These are phyloP conservation scores for Clamator glandarius DNA, from an alignment of 2,797 vertebrate species.

Conservation along the genomic window DNA sequence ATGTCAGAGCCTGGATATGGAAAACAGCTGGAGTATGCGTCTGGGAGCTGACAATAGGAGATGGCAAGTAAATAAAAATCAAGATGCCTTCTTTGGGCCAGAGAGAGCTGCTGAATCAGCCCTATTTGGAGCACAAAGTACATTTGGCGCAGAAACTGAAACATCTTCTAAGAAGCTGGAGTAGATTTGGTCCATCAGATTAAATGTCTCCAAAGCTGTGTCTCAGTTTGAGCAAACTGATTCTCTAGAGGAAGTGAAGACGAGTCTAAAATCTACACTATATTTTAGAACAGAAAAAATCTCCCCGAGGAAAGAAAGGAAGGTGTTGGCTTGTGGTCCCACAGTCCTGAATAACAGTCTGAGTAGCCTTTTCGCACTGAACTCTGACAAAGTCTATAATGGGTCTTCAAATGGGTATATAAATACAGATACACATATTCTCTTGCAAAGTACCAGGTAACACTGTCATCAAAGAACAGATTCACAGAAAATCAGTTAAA, in stretches of 20 bases:
- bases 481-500: conserved; percentile 3
- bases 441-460: neutral
- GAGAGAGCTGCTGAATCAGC: neutral
- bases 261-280: neutral
- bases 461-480: neutral
- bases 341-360: neutral
- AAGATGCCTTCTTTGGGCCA: neutral
- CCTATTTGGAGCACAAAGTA: neutral
- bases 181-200: neutral
- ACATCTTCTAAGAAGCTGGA: neutral
- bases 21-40: neutral
- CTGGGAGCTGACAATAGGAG: neutral
- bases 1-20: neutral
- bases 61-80: neutral
- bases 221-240: neutral
- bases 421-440: neutral
- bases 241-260: neutral
- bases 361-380: neutral
- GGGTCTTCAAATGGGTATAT: neutral
- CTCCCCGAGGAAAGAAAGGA: neutral
- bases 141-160: neutral
- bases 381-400: neutral
- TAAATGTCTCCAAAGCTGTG: neutral
- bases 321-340: neutral
- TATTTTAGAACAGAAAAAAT: neutral